Evolutionary conservation across 2,888 invertebrate species (phyloP).

Genomic region (Watsonalla cultraria): DNA sequence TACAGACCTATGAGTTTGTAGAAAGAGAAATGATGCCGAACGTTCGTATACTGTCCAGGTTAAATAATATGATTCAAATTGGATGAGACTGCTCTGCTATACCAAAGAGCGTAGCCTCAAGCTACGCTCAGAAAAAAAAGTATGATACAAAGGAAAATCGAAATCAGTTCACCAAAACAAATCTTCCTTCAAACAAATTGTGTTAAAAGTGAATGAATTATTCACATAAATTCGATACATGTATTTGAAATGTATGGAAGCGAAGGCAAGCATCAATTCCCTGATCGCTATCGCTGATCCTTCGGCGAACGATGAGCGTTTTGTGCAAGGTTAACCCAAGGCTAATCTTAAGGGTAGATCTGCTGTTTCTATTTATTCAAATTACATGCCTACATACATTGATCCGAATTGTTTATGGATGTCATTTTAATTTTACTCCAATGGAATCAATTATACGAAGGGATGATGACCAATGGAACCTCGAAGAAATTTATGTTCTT

Average conservation of each 20-base stretch:
- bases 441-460: not conserved
- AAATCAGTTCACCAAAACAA: not conserved
- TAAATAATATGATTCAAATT: too few species aligned
- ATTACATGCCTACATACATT: not conserved
- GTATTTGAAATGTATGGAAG: not conserved
- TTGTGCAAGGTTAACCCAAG: constrained; percentile 16
- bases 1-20: too few species aligned
- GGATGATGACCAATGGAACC: too few species aligned
- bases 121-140: too few species aligned
- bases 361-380: constrained; percentile 2
- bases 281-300: constrained; percentile 13
- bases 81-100: too few species aligned
- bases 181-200: not conserved
- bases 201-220: constrained; percentile 1
- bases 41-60: too few species aligned
- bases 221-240: constrained; percentile 8
- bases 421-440: not conserved
- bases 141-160: too few species aligned
- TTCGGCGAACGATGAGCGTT: constrained; percentile 14
- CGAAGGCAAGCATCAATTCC: constrained; percentile 2
- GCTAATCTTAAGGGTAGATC: constrained; percentile 13
- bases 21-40: too few species aligned
- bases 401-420: not conserved
- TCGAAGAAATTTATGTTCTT: too few species aligned
- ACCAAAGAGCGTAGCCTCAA: too few species aligned